Evolutionary conservation across 2,797 vertebrate species (phyloP), one percentile per base, ranked within the genome.

Genomic region (Carapus acus): DNA sequence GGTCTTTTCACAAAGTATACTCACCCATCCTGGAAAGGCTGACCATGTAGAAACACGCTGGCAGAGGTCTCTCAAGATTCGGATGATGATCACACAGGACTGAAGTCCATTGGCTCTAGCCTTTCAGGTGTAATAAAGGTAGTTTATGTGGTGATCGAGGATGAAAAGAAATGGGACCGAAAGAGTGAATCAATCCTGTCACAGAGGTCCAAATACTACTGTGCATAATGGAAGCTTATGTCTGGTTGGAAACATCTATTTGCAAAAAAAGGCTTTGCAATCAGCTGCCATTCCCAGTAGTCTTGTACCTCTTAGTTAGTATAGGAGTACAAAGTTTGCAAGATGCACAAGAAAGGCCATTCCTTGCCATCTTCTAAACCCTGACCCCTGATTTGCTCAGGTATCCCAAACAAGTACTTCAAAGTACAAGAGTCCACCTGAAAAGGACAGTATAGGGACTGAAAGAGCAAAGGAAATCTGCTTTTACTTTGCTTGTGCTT

Each of bases 81-180:
- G 92, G 85, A 98, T 98, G 84, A 97, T 91, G 88, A 98, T 86
- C 84, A 97, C 96, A 76, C 95, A 98, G 81, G 96, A 98, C 77
- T 98, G 96, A 58, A 98, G 92, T 71, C 95, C 95, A 61, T 98
- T 98, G 86, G 96, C 96, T 90, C 95, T 97, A 93, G 96, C 96
- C 96, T 98, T 86, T 91, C 86, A n/a, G 89, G 89, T 84, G 85
- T 80, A 91, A 92, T 83, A 90, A 83, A 91, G 88, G 81, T 87
- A 88, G 55, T 90, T 88, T 88, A 86, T 42, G 84, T 65, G 77
- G 73, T 66, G 77, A 73, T 59, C 71, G 81, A 76, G 37, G 39
- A 52, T 38, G 79, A 82, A 66, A 78, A 71, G 61, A 72, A 66
- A 67, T 70, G 73, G 23, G 66, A 80, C 65, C 69, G 77, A 64